Conservation (phyloP, 1,140 invertebrate species). For the Zaprionus camerounensis region DNA sequence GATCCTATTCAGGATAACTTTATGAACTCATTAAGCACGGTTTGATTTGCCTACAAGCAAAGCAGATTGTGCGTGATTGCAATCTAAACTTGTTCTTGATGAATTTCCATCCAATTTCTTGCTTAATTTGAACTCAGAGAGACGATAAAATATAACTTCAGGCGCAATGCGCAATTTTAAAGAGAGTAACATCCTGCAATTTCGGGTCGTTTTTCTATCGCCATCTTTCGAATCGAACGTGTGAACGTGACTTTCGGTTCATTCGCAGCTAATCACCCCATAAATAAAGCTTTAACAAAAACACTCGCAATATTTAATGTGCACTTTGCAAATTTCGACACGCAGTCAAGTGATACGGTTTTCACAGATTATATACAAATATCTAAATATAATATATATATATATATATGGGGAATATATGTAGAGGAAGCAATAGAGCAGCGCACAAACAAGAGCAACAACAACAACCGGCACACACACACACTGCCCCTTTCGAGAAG, state of each 20-base stretch:
- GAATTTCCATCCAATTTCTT: background rate
- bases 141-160: background rate
- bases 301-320: constrained; percentile 21
- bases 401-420: constrained; percentile 5
- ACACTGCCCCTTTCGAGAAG: constrained; percentile 46
- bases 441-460: constrained; percentile 30
- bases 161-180: background rate
- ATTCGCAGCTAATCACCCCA: constrained; percentile 11
- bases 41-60: background rate
- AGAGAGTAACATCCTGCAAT: constrained; percentile 17
- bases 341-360: constrained; percentile 28
- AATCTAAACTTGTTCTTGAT: background rate
- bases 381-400: background rate
- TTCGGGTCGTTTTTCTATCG: constrained; percentile 3
- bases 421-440: constrained; percentile 33
- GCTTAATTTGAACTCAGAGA: background rate
- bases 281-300: constrained; percentile 11
- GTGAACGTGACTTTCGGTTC: constrained; percentile 43
- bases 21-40: background rate
- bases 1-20: background rate
- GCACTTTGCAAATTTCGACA: constrained; percentile 36
- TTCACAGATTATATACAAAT: constrained; percentile 16
- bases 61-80: too few relatives aligned
- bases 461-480: constrained; percentile 19
- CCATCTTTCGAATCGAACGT: constrained; percentile 26